Evolutionary conservation across 2,888 invertebrate genomes (phyloP), one percentile per base, ranked within the genome.

Genomic region (Tuta absoluta): DNA sequence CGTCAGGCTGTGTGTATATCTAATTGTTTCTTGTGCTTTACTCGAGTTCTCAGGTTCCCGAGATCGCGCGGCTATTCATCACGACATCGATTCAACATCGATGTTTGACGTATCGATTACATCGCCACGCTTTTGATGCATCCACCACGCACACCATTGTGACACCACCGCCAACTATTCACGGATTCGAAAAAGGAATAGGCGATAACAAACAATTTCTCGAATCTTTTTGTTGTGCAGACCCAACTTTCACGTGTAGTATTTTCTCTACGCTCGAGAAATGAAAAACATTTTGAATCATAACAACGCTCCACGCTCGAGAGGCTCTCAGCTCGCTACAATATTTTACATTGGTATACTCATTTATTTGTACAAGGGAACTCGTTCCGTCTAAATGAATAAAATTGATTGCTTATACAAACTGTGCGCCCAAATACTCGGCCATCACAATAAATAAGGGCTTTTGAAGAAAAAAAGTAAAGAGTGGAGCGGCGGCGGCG

Each of bases 361-460:
- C 84, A 87, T 89, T 87, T 88, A 87, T 90, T 90, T 89, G 80
- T 88, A 85, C 78, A 82, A 81, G 79, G 77, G 80, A 86, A 86
- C 85, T 82, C 82, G 89, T 81, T 85, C 78, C 84, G 83, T 87
- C 89, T 89, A 89, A 91, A 91, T 90, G 89, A 91, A 91, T 90
- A 89, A 91, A 91, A 91, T 91, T 91, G 91, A 91, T 91, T 91
- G 90, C 90, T 89, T 90, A 90, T 89, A 91, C 90, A 91, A 90
- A 90, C 90, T 86, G 89, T 86, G 88, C 87, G 86, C 90, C 89
- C 91, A 90, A 91, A 91, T 90, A 89, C 89, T 88, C 88, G 79
- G 77, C 85, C 87, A 88, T 87, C 88, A 88, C 86, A 87, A 89
- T 91, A 89, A 91, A 90, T 90, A 90, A 90, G 86, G 83, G 86